A percentile compares a stretch with the other conserved stretches of the same genome.
phyloP scores from a whole-genome alignment of 1,140 invertebrate genomes.

The Globodera rostochiensis region DNA sequence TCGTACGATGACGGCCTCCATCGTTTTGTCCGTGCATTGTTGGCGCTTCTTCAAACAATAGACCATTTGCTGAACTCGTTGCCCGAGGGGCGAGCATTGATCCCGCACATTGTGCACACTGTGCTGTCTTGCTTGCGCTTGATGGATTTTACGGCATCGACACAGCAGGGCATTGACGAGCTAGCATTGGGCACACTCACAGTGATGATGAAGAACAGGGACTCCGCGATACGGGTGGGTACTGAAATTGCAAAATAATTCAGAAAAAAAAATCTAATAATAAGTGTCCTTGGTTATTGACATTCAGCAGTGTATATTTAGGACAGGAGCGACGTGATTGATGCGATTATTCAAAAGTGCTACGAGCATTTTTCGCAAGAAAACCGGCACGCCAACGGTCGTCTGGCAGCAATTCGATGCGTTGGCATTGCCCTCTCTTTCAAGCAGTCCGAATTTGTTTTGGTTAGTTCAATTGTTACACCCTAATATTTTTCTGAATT shows the following conservation, averaged over 20 bases:
- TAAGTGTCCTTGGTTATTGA: background rate
- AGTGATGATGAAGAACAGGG: slow-evolving; percentile 18
- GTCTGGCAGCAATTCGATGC: slow-evolving; percentile 27
- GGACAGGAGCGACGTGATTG: background rate
- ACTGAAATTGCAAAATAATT: background rate
- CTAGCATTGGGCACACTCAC: slow-evolving; percentile 18
- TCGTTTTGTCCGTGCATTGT: slow-evolving; percentile 3
- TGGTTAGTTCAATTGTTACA: background rate
- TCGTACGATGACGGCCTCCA: background rate
- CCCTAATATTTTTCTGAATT: too few species aligned
- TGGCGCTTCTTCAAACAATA: slow-evolving; percentile 1
- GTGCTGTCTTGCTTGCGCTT: slow-evolving; percentile 8
- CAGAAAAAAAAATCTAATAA: background rate
- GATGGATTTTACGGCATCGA: background rate
- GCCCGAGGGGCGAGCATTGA: background rate
- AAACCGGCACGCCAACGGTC: background rate
- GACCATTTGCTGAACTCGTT: slow-evolving; percentile 18
- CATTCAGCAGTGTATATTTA: background rate
- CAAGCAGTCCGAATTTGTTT: slow-evolving; percentile 22
- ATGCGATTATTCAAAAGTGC: slow-evolving; percentile 22
- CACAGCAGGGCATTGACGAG: slow-evolving; percentile 5
- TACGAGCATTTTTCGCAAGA: slow-evolving; percentile 25
- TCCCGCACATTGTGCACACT: slow-evolving; percentile 8
- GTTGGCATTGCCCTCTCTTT: slow-evolving; percentile 28
- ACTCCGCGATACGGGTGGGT: background rate